These are phyloP conservation scores for Aphidoletes aphidimyza DNA, from an alignment of 2,888 invertebrate genomes.

Conservation along the genomic window DNA sequence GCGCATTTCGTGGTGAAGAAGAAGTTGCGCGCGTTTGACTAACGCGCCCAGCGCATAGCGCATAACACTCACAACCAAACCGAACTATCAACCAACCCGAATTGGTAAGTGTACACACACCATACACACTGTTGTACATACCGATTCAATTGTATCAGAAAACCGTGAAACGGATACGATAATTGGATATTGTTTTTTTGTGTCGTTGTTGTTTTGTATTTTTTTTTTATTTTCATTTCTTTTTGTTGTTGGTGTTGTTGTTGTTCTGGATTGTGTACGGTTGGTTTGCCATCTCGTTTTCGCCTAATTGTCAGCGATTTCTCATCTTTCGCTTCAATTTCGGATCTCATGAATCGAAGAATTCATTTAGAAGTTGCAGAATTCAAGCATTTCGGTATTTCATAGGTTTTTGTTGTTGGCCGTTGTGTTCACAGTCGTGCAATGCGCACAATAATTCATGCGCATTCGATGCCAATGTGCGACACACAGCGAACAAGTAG, in stretches of 20 bases:
- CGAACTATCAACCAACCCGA: no score
- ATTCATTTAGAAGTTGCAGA: no score
- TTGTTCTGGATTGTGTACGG: not conserved
- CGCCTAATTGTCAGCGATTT: not conserved
- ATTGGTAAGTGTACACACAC: no score
- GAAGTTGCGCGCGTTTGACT: not conserved
- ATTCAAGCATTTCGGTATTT: no score
- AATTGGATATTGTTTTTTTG: not conserved
- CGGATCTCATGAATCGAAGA: no score
- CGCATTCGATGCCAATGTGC: not conserved
- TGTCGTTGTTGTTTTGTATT: not conserved
- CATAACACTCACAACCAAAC: no score
- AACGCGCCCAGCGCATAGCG: no score
- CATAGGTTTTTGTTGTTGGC: no score
- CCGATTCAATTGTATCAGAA: conserved; percentile 36
- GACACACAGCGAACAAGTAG: not conserved
- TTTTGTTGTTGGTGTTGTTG: not conserved
- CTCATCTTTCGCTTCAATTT: not conserved
- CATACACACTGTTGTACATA: no score
- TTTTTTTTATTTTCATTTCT: not conserved
- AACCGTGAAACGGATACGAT: conserved; percentile 36
- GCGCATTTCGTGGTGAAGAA: not conserved
- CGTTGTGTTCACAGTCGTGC: no score
- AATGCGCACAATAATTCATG: no score
- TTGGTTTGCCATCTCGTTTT: not conserved